These are phyloP conservation scores for Drosophila pegasa DNA, from an alignment of 2,888 invertebrate species.

Conservation along the genomic window DNA sequence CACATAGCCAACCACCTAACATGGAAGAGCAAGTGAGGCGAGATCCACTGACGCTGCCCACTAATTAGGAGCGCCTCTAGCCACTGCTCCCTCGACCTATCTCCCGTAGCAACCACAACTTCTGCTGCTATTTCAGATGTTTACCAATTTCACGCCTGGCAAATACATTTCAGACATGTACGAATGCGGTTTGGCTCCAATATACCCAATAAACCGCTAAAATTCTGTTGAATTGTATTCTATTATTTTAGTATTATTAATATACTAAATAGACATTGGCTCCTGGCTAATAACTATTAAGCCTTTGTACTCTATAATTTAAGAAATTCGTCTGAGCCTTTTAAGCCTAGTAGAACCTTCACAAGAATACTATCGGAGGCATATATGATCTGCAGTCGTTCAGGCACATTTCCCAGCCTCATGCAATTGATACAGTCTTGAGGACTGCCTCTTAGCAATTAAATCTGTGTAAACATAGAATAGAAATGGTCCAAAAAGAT, in stretches of 20 bases:
- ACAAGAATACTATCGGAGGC: too few species aligned
- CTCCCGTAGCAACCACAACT: neutral
- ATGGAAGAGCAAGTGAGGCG: slow-evolving; percentile 46
- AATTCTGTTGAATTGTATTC: too few species aligned
- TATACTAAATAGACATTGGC: neutral
- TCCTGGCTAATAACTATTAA: too few species aligned
- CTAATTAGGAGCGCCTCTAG: slow-evolving; percentile 59
- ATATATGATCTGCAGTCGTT: too few species aligned
- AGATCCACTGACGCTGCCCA: slow-evolving; percentile 39
- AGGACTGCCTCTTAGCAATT: too few species aligned
- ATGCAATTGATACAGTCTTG: too few species aligned
- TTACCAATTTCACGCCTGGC: slow-evolving; percentile 63
- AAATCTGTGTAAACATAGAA: neutral
- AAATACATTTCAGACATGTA: slow-evolving; percentile 55
- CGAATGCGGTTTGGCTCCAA: slow-evolving; percentile 8
- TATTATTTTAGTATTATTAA: too few species aligned
- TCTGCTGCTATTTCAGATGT: slow-evolving; percentile 12
- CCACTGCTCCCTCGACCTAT: neutral
- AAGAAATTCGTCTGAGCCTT: too few species aligned
- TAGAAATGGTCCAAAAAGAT: neutral
- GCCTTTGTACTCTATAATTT: too few species aligned
- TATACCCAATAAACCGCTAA: slow-evolving; percentile 9
- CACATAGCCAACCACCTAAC: neutral
- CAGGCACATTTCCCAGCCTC: too few species aligned
- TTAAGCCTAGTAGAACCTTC: too few species aligned